Percentiles rank a stretch among this genome's conserved stretches.
Conservation (phyloP, 2,888 invertebrate genomes). For the Periphyllus acericola region DNA sequence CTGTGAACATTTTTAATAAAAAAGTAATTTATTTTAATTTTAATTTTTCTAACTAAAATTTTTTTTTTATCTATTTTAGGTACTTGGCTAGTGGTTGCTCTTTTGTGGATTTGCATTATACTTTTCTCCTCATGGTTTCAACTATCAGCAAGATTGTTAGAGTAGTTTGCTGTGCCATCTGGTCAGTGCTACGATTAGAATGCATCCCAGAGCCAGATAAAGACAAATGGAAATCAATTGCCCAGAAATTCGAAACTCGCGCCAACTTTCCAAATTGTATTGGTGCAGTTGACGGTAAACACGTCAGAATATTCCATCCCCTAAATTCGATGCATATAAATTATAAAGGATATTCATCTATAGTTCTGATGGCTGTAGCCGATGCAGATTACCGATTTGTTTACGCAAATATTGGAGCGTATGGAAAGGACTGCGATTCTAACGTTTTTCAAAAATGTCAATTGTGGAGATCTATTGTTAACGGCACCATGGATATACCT, state of each 20-base stretch:
- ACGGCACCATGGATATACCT: conserved; percentile 64
- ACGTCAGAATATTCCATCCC: conserved; percentile 62
- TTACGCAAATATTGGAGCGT: conserved; percentile 65
- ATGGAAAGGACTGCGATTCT: conserved; percentile 66
- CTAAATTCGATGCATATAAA: conserved; percentile 61
- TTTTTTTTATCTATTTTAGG: conserved; percentile 64
- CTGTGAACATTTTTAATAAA: too few species aligned
- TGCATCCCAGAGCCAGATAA: conserved; percentile 43
- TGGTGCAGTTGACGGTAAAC: conserved; percentile 62
- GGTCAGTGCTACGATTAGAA: conserved; percentile 4
- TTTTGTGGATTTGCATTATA: conserved; percentile 65
- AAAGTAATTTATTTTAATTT: too few species aligned
- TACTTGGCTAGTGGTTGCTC: conserved; percentile 65
- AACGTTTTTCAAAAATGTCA: conserved; percentile 64
- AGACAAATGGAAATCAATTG: conserved; percentile 61
- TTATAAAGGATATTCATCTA: conserved; percentile 62
- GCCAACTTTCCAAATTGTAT: conserved; percentile 63
- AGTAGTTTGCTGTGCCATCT: conserved; percentile 13
- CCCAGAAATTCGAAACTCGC: conserved; percentile 48
- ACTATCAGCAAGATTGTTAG: conserved; percentile 23
- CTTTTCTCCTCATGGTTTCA: conserved; percentile 65
- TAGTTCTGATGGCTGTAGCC: conserved; percentile 62
- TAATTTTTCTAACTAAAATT: too few species aligned
- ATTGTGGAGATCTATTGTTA: conserved; percentile 63
- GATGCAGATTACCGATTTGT: conserved; percentile 48